Evolutionary conservation across 2,113 vertebrate genomes (phyloP).

Genomic region (Hylia prasina): DNA sequence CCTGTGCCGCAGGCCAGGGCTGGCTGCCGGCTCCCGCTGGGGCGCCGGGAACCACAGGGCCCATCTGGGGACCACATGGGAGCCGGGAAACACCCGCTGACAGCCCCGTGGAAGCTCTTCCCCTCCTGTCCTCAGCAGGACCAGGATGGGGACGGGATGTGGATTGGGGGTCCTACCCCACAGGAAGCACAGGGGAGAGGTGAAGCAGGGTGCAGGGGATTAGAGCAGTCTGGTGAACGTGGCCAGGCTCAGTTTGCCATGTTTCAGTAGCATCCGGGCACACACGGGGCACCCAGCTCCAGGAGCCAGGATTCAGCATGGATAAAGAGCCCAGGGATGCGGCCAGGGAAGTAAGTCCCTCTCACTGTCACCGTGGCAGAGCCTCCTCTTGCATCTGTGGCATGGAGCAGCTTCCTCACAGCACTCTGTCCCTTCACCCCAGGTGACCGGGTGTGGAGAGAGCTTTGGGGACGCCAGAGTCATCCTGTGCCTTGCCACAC

Average conservation of each 20-base stretch:
- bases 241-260: background rate
- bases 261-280: background rate
- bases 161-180: background rate
- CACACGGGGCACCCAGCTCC: background rate
- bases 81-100: background rate
- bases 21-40: background rate
- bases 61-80: slow-evolving; percentile 44
- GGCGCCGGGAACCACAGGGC: background rate
- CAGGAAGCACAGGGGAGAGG: background rate
- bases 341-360: slow-evolving; percentile 1
- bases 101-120: background rate
- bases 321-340: background rate
- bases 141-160: background rate
- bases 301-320: background rate
- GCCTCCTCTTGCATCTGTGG: background rate
- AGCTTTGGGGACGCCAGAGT: background rate
- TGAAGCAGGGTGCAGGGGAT: background rate
- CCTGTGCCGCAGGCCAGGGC: background rate
- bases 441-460: fast-evolving
- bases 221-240: fast-evolving
- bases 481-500: fast-evolving
- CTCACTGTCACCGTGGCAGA: background rate
- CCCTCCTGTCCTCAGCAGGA: background rate
- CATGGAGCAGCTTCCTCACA: background rate
- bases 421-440: background rate